phyloP scores from a whole-genome alignment of 2,113 vertebrate species.

The Oenanthe melanoleuca region DNA sequence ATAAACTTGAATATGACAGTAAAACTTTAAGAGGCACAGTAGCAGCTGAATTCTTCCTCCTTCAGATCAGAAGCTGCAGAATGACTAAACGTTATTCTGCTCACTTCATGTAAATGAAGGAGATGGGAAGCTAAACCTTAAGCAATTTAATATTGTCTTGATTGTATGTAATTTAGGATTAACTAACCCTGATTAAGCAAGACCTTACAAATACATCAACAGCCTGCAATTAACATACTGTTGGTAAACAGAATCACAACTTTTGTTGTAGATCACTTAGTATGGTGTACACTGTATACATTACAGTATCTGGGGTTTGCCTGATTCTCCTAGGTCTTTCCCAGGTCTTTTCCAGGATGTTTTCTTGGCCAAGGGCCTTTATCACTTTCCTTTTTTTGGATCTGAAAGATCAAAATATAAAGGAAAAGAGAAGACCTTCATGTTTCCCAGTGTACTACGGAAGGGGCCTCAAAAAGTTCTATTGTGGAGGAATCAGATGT shows the following conservation, averaged over 20 bases:
- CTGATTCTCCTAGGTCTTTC: background rate
- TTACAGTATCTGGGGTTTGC: background rate
- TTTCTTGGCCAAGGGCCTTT: background rate
- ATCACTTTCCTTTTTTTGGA: background rate
- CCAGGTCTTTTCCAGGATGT: background rate
- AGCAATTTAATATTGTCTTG: conserved; percentile 22
- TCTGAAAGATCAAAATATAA: background rate
- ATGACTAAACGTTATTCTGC: conserved; percentile 2
- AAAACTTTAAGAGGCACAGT: conserved; percentile 26
- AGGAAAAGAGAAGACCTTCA: background rate
- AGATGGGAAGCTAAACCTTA: background rate
- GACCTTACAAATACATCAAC: conserved; percentile 17
- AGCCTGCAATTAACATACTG: background rate
- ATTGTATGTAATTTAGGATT: conserved; percentile 20
- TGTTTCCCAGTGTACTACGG: background rate
- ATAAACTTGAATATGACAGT: conserved; percentile 32
- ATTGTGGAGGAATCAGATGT: background rate
- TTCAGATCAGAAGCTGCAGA: conserved; percentile 45
- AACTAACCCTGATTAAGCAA: conserved; percentile 41
- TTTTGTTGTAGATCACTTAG: background rate
- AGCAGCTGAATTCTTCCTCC: conserved; percentile 3
- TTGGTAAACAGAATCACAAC: conserved; percentile 7
- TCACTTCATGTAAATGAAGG: conserved; percentile 23
- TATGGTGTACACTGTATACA: background rate
- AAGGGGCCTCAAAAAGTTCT: background rate